Evolutionary conservation across 2,797 vertebrate species (phyloP).

Genomic region (Hafferia zeledoni): DNA sequence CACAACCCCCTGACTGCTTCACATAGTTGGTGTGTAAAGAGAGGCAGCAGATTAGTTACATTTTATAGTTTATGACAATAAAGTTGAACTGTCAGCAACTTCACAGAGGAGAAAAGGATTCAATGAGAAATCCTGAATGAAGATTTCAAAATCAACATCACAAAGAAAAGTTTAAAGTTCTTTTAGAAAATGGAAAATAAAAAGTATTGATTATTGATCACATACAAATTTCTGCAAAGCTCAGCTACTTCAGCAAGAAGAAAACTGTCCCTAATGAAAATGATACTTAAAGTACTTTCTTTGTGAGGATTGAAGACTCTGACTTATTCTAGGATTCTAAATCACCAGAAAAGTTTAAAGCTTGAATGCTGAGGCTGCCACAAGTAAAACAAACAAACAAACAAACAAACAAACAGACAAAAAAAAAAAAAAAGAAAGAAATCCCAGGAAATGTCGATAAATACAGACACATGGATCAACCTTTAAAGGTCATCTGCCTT

Average conservation of each 20-base stretch:
- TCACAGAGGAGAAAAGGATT: background rate
- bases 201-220: background rate
- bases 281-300: background rate
- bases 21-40: background rate
- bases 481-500: background rate
- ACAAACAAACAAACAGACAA: no score
- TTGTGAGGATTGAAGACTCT: background rate
- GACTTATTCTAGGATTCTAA: background rate
- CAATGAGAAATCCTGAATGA: background rate
- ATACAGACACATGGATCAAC: background rate
- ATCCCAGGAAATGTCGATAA: background rate
- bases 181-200: background rate
- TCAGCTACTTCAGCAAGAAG: background rate
- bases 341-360: background rate
- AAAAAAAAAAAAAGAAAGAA: background rate
- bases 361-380: background rate
- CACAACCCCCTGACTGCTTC: background rate
- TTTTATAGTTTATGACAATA: background rate
- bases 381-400: background rate
- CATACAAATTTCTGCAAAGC: background rate
- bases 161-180: background rate
- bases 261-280: background rate
- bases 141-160: background rate
- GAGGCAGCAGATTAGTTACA: background rate
- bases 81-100: background rate